These are phyloP conservation scores for Boulengerochromis microlepis DNA, from an alignment of 2,113 vertebrate genomes.

Conservation along the genomic window DNA sequence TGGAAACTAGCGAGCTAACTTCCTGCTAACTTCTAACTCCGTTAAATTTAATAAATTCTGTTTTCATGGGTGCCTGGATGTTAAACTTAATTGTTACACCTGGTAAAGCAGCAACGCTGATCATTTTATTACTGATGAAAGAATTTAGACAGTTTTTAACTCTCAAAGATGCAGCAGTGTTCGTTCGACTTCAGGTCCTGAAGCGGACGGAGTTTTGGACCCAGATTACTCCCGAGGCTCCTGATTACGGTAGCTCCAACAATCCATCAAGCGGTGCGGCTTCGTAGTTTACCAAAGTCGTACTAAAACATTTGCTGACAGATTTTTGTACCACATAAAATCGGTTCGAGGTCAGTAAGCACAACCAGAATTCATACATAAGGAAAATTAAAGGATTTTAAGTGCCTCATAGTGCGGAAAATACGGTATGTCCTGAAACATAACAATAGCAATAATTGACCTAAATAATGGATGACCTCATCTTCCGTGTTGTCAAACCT, in stretches of 20 bases:
- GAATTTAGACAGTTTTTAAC: not conserved
- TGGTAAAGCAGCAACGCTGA: fast-evolving
- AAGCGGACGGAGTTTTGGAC: fast-evolving
- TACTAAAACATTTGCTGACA: not conserved
- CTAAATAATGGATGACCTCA: not conserved
- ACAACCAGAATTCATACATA: not conserved
- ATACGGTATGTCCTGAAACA: fast-evolving
- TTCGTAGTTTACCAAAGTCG: not conserved
- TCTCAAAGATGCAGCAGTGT: fast-evolving
- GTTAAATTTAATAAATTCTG: not conserved
- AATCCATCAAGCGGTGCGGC: not conserved
- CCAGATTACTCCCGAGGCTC: not conserved
- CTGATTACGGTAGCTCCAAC: not conserved
- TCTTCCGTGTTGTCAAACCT: not conserved
- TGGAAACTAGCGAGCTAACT: not conserved
- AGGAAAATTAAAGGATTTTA: not conserved
- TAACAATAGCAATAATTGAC: not conserved
- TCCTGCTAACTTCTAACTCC: not conserved
- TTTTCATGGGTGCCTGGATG: not conserved
- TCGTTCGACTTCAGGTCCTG: not conserved
- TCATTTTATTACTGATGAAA: not conserved
- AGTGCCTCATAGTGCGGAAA: not conserved
- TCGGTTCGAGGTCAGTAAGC: not conserved
- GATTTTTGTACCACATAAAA: not conserved
- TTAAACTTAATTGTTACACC: not conserved